Evolutionary conservation across 2,888 invertebrate species (phyloP), one percentile per base, ranked within the genome.

Genomic region (Melipona bicolor): DNA sequence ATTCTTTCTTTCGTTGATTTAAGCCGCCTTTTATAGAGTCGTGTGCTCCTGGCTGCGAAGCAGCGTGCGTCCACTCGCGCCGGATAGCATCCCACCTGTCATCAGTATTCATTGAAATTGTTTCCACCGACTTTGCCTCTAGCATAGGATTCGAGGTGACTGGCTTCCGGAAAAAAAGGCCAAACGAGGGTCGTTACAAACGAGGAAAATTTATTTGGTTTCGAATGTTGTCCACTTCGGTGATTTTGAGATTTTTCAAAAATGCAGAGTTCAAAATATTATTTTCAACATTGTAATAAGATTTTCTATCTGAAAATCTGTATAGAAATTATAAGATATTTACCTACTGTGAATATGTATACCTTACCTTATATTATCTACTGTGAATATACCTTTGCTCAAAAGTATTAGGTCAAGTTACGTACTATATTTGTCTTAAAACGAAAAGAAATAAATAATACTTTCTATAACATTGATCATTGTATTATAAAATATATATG

Each of bases 1-100:
- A 84, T 90, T 86, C 80, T 90, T 90, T 89, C 81, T 68, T 75
- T 70, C 78, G 79, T 80, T 83, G 84, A 85, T 85, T 89, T 89
- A 85, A 89, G 84, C 77, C 80, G 83, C 71, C 77, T 77, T 80
- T 86, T 87, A 83, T 75, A 79, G 82, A 82, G 62, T 59, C 74
- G 84, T 74, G 79, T 74, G 79, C 73, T 73, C 56, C 62, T 56
- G 54, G 71, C 56, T 68, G 68, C 80, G 61, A 68, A 49, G 79
- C 27, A 56, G 65, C 56, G 69, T 50, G 77, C 54, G 77, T 77
- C 73, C 54, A 65, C 65, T 75, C 79, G 72, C 71, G 68, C 52
- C 71, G 64, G 50, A 71, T 76, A 81, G 68, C 82, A 72, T 76
- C 82, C 83, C 83, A 81, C 82, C 76, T 83, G 82, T 81, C 83